Evolutionary conservation across 2,888 invertebrate genomes (phyloP).

Genomic region (Polydrusus cervinus): DNA sequence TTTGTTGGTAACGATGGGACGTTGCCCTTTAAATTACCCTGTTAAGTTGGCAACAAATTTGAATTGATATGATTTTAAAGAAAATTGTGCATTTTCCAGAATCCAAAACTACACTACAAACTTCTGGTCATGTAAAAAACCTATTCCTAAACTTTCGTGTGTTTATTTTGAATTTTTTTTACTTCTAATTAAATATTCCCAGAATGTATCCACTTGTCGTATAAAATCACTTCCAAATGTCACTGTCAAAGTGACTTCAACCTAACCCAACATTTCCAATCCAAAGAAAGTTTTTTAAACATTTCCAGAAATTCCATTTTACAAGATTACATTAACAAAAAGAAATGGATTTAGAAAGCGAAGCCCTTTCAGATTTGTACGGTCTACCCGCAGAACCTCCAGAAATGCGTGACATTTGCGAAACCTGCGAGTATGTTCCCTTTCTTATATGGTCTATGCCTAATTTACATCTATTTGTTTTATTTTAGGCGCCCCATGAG

Average conservation of each 20-base stretch:
- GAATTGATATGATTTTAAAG: background rate
- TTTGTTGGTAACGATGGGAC: constrained; percentile 23
- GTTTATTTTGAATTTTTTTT: no score
- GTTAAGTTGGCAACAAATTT: constrained; percentile 22
- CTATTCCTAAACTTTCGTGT: no score
- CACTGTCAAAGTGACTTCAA: no score
- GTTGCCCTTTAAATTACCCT: constrained; percentile 30
- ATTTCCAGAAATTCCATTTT: background rate
- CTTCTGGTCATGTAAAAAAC: no score
- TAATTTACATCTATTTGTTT: constrained; percentile 4
- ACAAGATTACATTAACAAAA: background rate
- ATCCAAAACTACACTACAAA: no score
- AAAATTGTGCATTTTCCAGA: background rate
- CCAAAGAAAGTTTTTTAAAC: background rate
- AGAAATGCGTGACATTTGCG: constrained; percentile 80
- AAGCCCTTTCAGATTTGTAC: constrained; percentile 82
- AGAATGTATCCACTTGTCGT: no score
- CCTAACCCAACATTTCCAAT: background rate
- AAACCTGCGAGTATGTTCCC: constrained; percentile 80
- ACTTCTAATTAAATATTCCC: no score
- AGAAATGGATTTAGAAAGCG: constrained; percentile 60
- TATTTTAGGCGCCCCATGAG: constrained; percentile 82
- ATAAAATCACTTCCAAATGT: no score
- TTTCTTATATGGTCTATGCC: constrained; percentile 10
- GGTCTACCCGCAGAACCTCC: constrained; percentile 87